Evolutionary conservation across 2,113 vertebrate species (phyloP), one percentile per base, ranked within the genome.

Genomic region (Neomonachus schauinslandi): DNA sequence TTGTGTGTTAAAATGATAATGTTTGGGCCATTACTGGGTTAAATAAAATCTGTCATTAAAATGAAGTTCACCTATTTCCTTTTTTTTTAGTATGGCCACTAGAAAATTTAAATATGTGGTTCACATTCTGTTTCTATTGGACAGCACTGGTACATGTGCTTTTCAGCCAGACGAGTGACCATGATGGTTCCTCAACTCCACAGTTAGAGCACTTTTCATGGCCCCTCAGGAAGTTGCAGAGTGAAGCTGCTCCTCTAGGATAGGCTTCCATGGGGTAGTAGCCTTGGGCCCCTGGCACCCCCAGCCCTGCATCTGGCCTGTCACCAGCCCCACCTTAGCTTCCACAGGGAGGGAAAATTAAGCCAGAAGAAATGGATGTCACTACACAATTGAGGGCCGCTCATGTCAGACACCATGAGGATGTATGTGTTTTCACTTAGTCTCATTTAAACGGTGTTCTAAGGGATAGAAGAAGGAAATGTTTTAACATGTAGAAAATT

Each of bases 11-110:
- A 94, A 46, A 53, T 93, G 59, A 18, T 36, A 89, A 79, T 57
- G 69, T 95, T 53, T 88, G 65, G 59, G 46, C 16, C 57, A 33
- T 63, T 19, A 36, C 39, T 26, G 33, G 85, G 18, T 83, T 95
- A 89, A 97, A 77, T 89, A 95, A 87, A 90, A 53, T 74, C 24
- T 39, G 7, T 57, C 61, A 87, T 77, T 82, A 95, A 96, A 71
- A 81, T 95, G 42, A 89, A 69, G 71, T 85, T 93, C 2, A 46
- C 12, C 3, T 53, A 24, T 89, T 61, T 33, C 65, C n/a, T 15
- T 94, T 79, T 69, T 69, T 53, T 91, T 63, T 59, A 94, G 46
- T 3, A 6, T 21, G 74, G 28, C 39, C 93, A 83, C 67, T 63
- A 21, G 83, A 63, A 83, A 51, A 85, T 57, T 24, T 42, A 61